Conservation (phyloP, 1,140 invertebrate genomes). For the Monomorium pharaonis region DNA sequence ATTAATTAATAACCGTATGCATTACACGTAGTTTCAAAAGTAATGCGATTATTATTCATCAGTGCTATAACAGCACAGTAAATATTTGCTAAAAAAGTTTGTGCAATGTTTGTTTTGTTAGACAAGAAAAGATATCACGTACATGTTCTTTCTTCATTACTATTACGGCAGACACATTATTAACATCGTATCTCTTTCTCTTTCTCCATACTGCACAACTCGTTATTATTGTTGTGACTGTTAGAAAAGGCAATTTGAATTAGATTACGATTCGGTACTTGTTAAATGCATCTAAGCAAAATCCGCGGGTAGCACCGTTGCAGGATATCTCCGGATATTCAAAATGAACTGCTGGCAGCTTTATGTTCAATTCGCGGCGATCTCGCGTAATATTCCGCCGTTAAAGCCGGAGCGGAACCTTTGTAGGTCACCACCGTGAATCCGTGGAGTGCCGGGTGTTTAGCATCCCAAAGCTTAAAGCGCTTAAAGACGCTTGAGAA, state of each 20-base stretch:
- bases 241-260: not conserved
- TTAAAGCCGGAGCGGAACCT: slow-evolving; percentile 47
- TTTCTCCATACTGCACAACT: not conserved
- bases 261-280: slow-evolving; percentile 2
- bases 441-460: slow-evolving; percentile 17
- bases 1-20: slow-evolving; percentile 40
- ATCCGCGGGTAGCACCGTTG: not conserved
- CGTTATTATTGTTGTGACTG: not conserved
- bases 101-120: not conserved
- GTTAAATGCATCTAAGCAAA: slow-evolving; percentile 20
- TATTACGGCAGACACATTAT: not conserved
- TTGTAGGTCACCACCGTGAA: slow-evolving; percentile 59
- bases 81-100: not conserved
- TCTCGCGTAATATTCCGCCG: slow-evolving; percentile 45
- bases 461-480: slow-evolving; percentile 58
- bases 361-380: slow-evolving; percentile 26
- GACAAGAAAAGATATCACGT: not conserved
- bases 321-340: slow-evolving; percentile 21
- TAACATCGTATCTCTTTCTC: not conserved
- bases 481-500: slow-evolving; percentile 62
- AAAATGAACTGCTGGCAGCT: slow-evolving; percentile 26
- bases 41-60: slow-evolving; percentile 35
- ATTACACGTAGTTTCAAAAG: slow-evolving; percentile 19
- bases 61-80: not conserved
- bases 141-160: not conserved